phyloP scores from a whole-genome alignment of 2,797 vertebrate species.

The Periparus ater region DNA sequence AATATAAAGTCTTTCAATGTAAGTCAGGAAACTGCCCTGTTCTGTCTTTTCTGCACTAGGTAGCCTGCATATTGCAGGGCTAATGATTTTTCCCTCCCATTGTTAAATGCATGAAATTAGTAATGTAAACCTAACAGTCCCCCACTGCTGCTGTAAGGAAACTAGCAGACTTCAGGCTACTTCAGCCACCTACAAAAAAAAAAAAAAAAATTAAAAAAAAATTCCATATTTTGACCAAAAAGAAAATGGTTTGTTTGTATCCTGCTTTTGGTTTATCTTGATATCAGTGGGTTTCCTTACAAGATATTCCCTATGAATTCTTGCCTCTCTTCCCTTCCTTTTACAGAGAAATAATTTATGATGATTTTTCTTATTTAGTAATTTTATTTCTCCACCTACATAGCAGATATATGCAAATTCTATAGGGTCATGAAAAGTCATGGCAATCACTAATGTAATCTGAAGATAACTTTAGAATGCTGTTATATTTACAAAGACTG shows the following conservation, averaged over 20 bases:
- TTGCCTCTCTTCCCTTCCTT: not conserved
- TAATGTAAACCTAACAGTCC: not conserved
- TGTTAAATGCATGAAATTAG: not conserved
- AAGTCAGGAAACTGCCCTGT: not conserved
- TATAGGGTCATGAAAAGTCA: not conserved
- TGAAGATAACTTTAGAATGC: not conserved
- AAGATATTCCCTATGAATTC: not conserved
- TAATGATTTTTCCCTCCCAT: conserved; percentile 2
- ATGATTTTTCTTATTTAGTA: not conserved
- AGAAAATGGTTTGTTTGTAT: not conserved
- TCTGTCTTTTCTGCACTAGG: not conserved
- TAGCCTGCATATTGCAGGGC: not conserved
- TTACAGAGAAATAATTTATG: not conserved
- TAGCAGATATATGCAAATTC: not conserved
- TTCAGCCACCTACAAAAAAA: not conserved
- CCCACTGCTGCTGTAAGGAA: not conserved
- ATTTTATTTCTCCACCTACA: not conserved
- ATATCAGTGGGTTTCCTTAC: not conserved
- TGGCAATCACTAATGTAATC: not conserved
- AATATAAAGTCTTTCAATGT: not conserved
- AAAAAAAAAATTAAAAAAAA: not conserved
- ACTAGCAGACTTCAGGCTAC: not conserved
- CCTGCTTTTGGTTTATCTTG: not conserved
- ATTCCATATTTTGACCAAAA: not conserved
- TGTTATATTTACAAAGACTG: not conserved